Conservation (phyloP, 2,888 invertebrate species). For the Argyresthia goedartella region DNA sequence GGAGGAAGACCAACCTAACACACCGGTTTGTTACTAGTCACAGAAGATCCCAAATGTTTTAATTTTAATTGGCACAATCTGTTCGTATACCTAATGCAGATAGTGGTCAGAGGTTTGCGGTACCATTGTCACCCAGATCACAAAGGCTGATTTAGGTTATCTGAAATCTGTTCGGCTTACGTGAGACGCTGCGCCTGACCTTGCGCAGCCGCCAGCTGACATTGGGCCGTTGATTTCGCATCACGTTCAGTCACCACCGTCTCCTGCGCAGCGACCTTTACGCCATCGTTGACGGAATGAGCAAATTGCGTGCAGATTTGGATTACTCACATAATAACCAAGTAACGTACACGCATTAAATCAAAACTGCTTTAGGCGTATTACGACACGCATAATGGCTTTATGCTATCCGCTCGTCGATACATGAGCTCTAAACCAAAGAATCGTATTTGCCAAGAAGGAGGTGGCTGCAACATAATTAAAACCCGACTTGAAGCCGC, state of each 20-base stretch:
- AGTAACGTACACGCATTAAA: neutral
- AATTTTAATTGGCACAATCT: no score
- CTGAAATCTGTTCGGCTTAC: conserved; percentile 10
- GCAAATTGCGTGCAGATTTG: conserved; percentile 13
- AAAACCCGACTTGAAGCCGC: no score
- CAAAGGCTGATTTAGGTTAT: no score
- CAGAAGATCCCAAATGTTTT: no score
- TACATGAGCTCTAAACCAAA: no score
- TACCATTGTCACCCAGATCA: no score
- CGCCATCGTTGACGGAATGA: conserved; percentile 14
- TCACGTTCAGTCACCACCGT: conserved; percentile 30
- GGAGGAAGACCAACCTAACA: no score
- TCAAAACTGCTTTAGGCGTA: neutral
- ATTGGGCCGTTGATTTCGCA: conserved; percentile 53
- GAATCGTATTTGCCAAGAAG: no score
- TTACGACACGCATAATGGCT: conserved; percentile 1
- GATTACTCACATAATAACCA: neutral
- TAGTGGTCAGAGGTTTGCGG: no score
- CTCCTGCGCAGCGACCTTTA: conserved; percentile 23
- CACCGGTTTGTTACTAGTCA: no score
- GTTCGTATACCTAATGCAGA: no score
- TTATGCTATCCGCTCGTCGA: neutral
- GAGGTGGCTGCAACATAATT: no score
- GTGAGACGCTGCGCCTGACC: conserved; percentile 46
- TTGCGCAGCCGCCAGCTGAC: conserved; percentile 41